phyloP scores from a whole-genome alignment of 64 coral and sea anemone genomes.

The Acropora yongei region DNA sequence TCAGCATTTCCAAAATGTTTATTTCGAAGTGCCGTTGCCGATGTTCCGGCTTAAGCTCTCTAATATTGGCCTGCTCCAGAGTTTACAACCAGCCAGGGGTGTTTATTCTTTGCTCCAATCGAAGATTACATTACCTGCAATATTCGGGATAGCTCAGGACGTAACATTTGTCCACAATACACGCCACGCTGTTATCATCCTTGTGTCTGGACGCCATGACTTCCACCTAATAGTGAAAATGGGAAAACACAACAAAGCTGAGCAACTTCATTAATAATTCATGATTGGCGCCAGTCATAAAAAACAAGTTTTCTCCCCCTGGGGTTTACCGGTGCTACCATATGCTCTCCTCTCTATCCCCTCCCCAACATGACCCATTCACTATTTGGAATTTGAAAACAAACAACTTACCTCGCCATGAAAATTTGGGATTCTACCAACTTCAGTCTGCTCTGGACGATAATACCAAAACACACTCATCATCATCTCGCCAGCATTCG shows the following conservation, averaged over 20 bases:
- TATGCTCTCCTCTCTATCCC: too few relatives aligned
- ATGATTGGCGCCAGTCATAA: not conserved
- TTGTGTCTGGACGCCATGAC: slow-evolving; percentile 97
- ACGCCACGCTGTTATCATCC: slow-evolving; percentile 99
- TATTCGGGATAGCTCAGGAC: slow-evolving; percentile 96
- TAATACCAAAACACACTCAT: slow-evolving; percentile 99
- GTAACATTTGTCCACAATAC: slow-evolving; percentile 99
- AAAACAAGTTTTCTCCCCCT: too few relatives aligned
- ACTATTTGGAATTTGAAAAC: too few relatives aligned
- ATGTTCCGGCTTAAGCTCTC: too few relatives aligned
- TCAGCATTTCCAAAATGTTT: too few relatives aligned
- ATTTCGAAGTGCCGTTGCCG: too few relatives aligned
- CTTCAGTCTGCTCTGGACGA: slow-evolving; percentile 97
- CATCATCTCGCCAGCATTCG: slow-evolving; percentile 99
- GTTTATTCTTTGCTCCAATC: too few relatives aligned
- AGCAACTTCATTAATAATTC: not conserved
- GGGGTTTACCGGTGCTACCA: too few relatives aligned
- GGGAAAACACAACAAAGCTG: not conserved
- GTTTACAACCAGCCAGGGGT: too few relatives aligned
- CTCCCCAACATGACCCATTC: too few relatives aligned
- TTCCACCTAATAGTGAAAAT: slow-evolving; percentile 75
- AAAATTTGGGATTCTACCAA: slow-evolving; percentile 88
- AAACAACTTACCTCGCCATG: slow-evolving; percentile 85
- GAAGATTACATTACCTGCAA: slow-evolving; percentile 75
- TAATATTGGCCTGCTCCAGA: too few relatives aligned